phyloP scores from a whole-genome alignment of 2,888 invertebrate genomes.

The Trachelus stipa region DNA sequence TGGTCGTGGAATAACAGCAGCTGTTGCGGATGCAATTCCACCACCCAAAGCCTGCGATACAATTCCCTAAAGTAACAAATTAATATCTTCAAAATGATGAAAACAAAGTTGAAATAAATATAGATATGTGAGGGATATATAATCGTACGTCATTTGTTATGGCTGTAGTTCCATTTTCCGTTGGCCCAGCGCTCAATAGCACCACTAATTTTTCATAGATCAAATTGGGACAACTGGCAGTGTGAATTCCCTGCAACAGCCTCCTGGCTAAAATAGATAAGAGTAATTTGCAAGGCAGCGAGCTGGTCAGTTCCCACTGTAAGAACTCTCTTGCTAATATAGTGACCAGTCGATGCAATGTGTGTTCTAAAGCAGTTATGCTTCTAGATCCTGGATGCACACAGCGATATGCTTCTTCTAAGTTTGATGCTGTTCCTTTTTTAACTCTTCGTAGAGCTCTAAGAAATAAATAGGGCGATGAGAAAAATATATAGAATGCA shows the following conservation, averaged over 20 bases:
- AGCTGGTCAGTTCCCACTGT: slow-evolving; percentile 77
- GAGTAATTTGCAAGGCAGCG: slow-evolving; percentile 74
- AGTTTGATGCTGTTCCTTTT: slow-evolving; percentile 46
- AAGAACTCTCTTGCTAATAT: slow-evolving; percentile 72
- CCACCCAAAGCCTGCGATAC: slow-evolving; percentile 51
- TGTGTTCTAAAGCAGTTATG: slow-evolving; percentile 69
- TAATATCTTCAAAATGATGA: neutral
- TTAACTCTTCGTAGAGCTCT: slow-evolving; percentile 55
- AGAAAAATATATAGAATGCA: neutral
- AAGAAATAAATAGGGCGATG: slow-evolving; percentile 10
- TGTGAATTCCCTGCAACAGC: slow-evolving; percentile 63
- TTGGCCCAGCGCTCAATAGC: slow-evolving; percentile 34
- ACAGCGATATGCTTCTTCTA: slow-evolving; percentile 57
- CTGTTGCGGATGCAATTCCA: slow-evolving; percentile 56
- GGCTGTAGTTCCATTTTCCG: slow-evolving; percentile 1
- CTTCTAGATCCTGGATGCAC: slow-evolving; percentile 57
- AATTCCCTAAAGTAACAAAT: slow-evolving; percentile 37
- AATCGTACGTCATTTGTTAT: slow-evolving; percentile 9
- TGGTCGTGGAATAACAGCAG: slow-evolving; percentile 52
- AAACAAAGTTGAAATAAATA: slow-evolving; percentile 1
- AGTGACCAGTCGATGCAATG: slow-evolving; percentile 71
- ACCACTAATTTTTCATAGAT: slow-evolving; percentile 43
- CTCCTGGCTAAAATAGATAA: slow-evolving; percentile 74
- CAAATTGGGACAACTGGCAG: slow-evolving; percentile 51
- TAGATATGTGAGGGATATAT: no score